phyloP scores from a whole-genome alignment of 2,797 vertebrate species.

The Lacerta bilineata region DNA sequence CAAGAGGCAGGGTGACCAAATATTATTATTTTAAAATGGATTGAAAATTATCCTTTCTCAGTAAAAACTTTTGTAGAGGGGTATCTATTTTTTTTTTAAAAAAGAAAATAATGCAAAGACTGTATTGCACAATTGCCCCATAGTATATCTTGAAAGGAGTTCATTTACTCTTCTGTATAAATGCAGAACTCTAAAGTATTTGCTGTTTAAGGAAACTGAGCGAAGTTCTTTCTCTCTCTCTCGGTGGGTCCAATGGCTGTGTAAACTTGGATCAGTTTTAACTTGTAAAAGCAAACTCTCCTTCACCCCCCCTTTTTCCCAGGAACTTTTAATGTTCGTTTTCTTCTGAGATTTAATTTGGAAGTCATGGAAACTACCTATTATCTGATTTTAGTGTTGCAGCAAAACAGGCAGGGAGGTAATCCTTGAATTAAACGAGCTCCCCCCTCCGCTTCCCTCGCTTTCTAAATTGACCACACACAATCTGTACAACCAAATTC shows the following conservation, averaged over 20 bases:
- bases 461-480: slow-evolving; percentile 96
- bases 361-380: slow-evolving; percentile 99
- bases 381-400: slow-evolving; percentile 96
- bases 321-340: slow-evolving; percentile 82
- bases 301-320: slow-evolving; percentile 68
- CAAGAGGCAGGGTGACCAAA: slow-evolving; percentile 68
- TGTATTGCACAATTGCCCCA: slow-evolving; percentile 40
- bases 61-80: slow-evolving; percentile 24
- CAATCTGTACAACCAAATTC: slow-evolving; percentile 93
- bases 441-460: slow-evolving; percentile 70
- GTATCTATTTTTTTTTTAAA: slow-evolving; percentile 21
- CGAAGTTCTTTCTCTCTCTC: slow-evolving; percentile 37
- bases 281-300: slow-evolving; percentile 56
- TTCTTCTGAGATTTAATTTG: slow-evolving; percentile 91
- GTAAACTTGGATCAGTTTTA: slow-evolving; percentile 61
- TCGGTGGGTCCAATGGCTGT: slow-evolving; percentile 47
- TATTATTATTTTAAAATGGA: slow-evolving; percentile 74
- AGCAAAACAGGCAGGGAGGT: slow-evolving; percentile 97
- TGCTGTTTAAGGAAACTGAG: slow-evolving; percentile 25
- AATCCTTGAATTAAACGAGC: slow-evolving; percentile 99
- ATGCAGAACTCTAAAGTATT: slow-evolving; percentile 41
- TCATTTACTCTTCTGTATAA: slow-evolving; percentile 51
- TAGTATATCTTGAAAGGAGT: slow-evolving; percentile 51
- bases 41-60: slow-evolving; percentile 61
- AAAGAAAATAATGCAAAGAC: slow-evolving; percentile 21